Percentiles rank a stretch among this genome's conserved stretches.
Conservation (phyloP, 2,797 vertebrate species). For the Periophthalmus magnuspinnatus region DNA sequence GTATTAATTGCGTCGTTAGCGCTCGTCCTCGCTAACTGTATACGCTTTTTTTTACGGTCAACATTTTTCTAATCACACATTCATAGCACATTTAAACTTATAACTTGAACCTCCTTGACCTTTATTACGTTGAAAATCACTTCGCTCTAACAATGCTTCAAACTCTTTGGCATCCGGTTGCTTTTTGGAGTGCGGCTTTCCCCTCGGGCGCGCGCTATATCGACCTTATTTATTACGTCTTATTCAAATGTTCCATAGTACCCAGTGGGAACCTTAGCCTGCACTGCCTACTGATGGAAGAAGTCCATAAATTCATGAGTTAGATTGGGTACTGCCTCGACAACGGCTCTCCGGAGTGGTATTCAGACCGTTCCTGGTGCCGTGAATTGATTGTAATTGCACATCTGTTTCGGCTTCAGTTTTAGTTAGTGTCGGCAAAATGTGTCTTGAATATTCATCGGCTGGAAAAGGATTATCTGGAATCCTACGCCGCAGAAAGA, state of each 20-base stretch:
- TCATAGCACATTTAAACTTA: conserved; percentile 6
- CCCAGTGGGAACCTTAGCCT: conserved; percentile 30
- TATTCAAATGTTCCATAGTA: conserved; percentile 56
- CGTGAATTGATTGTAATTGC: conserved; percentile 33
- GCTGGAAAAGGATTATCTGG: neutral
- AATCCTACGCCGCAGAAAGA: conserved; percentile 7
- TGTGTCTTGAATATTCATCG: neutral
- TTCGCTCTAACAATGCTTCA: conserved; percentile 7
- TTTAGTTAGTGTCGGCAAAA: conserved; percentile 18
- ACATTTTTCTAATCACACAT: conserved; percentile 11
- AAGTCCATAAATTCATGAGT: conserved; percentile 45
- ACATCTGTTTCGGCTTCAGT: conserved; percentile 24
- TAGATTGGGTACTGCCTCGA: conserved; percentile 46
- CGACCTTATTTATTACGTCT: conserved; percentile 51
- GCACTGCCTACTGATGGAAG: conserved; percentile 29
- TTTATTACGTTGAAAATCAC: conserved; percentile 24
- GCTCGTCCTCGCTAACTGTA: neutral
- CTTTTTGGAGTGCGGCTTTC: conserved; percentile 31
- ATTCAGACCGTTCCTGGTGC: conserved; percentile 23
- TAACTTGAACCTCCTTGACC: neutral
- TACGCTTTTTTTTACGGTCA: conserved; percentile 1
- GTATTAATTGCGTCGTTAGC: conserved; percentile 1
- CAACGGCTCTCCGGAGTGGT: conserved; percentile 41
- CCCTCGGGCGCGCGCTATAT: conserved; percentile 26
- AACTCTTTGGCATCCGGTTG: conserved; percentile 22